phyloP scores from a whole-genome alignment of 2,797 vertebrate species.

The Notoglanidium macrostoma region DNA sequence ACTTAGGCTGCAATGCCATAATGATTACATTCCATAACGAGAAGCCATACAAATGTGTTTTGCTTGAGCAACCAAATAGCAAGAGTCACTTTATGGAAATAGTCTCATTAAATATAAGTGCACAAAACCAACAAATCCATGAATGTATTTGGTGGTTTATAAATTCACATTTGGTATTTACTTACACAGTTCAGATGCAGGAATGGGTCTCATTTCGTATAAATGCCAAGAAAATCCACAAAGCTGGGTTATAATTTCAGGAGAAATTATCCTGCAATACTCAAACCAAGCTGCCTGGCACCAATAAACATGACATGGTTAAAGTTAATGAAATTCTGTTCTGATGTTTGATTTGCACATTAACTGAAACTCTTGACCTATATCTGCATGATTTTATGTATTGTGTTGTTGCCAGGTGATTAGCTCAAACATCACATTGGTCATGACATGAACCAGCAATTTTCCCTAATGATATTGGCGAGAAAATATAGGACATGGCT shows the following conservation, averaged over 20 bases:
- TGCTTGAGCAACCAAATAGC: conserved; percentile 24
- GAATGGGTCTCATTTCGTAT: not conserved
- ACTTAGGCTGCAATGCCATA: not conserved
- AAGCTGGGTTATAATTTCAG: not conserved
- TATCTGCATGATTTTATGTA: too few relatives aligned
- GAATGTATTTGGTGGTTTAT: conserved; percentile 10
- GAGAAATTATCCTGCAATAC: not conserved
- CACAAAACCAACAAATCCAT: conserved; percentile 16
- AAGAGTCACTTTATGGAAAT: conserved; percentile 29
- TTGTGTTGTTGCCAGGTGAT: not conserved
- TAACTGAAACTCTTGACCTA: not conserved
- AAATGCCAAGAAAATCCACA: not conserved
- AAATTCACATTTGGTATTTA: conserved; percentile 2
- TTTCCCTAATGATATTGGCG: not conserved
- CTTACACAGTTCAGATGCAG: not conserved
- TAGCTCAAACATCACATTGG: too few relatives aligned
- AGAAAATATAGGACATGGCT: not conserved
- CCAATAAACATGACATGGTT: not conserved
- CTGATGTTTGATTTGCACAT: not conserved
- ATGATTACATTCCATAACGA: conserved; percentile 12
- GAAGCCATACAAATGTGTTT: conserved; percentile 19
- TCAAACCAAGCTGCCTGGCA: not conserved
- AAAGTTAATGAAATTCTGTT: not conserved
- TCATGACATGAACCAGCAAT: not conserved
- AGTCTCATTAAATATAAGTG: conserved; percentile 12